These are phyloP conservation scores for Mobula birostris DNA, from an alignment of 2,113 vertebrate genomes.

Conservation along the genomic window DNA sequence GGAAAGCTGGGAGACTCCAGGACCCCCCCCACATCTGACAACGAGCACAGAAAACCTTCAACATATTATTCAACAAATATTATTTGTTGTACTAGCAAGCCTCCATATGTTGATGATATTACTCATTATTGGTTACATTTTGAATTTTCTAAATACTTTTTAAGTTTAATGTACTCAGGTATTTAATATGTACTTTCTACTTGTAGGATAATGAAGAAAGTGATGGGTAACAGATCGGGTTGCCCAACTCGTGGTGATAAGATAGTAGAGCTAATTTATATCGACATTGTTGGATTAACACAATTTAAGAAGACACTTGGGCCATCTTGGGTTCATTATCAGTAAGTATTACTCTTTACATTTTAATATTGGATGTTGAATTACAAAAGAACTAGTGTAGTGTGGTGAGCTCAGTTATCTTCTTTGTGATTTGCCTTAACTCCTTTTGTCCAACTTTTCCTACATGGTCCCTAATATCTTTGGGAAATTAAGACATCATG, in stretches of 20 bases:
- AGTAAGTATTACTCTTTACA: conserved; percentile 69
- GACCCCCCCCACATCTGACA: too few species aligned
- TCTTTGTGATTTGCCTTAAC: too few species aligned
- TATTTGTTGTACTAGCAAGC: too few species aligned
- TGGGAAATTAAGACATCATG: too few species aligned
- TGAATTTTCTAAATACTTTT: neutral
- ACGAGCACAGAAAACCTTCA: too few species aligned
- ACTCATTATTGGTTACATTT: neutral
- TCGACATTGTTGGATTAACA: conserved; percentile 93
- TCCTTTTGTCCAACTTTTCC: too few species aligned
- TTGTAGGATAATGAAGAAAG: conserved; percentile 91
- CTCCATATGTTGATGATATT: neutral
- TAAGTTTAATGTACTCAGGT: neutral
- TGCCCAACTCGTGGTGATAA: conserved; percentile 92
- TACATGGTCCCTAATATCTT: too few species aligned
- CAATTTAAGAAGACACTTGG: conserved; percentile 98
- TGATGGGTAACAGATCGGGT: conserved; percentile 95
- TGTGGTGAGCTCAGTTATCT: too few species aligned
- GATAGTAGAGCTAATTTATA: conserved; percentile 96
- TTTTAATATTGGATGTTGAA: neutral
- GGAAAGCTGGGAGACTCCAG: too few species aligned
- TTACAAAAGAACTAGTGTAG: neutral
- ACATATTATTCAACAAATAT: too few species aligned
- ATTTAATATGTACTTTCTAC: neutral
- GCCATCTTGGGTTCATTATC: conserved; percentile 97